A percentile compares a stretch with the other conserved stretches of the same genome.
Conservation (phyloP, 2,888 invertebrate species). For the Steromphala cineraria region DNA sequence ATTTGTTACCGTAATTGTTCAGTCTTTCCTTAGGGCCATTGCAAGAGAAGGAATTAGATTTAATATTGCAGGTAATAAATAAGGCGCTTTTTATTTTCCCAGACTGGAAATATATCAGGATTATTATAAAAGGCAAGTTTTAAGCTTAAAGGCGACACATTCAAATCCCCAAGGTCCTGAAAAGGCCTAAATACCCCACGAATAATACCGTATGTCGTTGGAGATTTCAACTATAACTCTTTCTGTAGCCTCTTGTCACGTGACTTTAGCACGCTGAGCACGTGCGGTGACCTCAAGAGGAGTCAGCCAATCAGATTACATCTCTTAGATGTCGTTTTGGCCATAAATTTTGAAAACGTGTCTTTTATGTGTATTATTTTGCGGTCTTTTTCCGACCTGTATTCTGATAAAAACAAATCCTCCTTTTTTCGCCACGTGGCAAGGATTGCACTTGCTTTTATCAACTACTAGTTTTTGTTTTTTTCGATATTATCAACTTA, state of each 20-base stretch:
- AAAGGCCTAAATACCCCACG: not conserved
- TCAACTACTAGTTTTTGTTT: not conserved
- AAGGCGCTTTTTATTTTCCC: not conserved
- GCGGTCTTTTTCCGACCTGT: not conserved
- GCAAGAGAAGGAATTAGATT: not conserved
- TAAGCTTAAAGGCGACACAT: not conserved
- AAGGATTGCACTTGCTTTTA: not conserved
- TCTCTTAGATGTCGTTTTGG: not conserved
- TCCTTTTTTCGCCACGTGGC: not conserved
- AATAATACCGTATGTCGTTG: not conserved
- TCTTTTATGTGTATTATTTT: conserved; percentile 3
- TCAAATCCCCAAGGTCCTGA: not conserved
- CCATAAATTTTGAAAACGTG: not conserved
- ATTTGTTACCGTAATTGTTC: not conserved
- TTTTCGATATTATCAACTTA: no score
- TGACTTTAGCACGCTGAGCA: not conserved
- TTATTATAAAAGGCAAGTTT: not conserved
- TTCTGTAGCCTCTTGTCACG: not conserved
- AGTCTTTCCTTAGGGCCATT: not conserved
- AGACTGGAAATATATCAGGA: conserved; percentile 2
- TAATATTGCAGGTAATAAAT: not conserved
- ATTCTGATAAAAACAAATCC: conserved; percentile 1
- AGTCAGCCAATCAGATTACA: not conserved
- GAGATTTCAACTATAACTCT: not conserved
- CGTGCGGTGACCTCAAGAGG: not conserved